These are phyloP conservation scores for Drosophila robusta DNA, from an alignment of 2,888 invertebrate species.

Conservation along the genomic window DNA sequence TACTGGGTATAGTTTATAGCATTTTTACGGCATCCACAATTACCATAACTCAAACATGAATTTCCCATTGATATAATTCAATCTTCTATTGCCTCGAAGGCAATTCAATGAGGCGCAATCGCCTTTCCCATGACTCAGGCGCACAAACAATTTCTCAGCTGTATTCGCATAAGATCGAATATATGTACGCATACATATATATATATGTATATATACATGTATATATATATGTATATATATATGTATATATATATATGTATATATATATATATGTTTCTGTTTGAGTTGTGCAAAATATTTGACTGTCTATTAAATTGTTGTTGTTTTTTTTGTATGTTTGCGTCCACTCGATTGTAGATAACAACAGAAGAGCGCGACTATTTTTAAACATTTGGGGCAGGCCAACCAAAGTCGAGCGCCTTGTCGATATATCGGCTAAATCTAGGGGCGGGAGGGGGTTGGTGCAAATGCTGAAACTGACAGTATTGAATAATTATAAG, in stretches of 20 bases:
- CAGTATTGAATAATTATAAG: slow-evolving; percentile 68
- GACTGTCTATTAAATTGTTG: slow-evolving; percentile 19
- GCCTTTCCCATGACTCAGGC: slow-evolving; percentile 65
- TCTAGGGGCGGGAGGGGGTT: slow-evolving; percentile 2
- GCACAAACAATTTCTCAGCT: slow-evolving; percentile 3
- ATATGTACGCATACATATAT: slow-evolving; percentile 6
- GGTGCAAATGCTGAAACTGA: slow-evolving; percentile 24
- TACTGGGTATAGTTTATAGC: slow-evolving; percentile 33
- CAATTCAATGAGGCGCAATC: slow-evolving; percentile 29
- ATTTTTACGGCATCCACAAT: slow-evolving; percentile 53
- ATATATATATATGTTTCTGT: not conserved
- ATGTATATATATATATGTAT: slow-evolving; percentile 2
- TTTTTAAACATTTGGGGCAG: slow-evolving; percentile 78
- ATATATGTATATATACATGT: not conserved
- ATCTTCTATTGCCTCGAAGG: slow-evolving; percentile 43
- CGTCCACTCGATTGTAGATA: slow-evolving; percentile 55
- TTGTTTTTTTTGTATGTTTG: slow-evolving; percentile 38
- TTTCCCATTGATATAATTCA: slow-evolving; percentile 55
- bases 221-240: slow-evolving; percentile 3
- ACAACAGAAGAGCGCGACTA: slow-evolving; percentile 63
- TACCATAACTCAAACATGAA: slow-evolving; percentile 57
- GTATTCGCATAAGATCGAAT: slow-evolving; percentile 5
- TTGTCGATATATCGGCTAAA: slow-evolving; percentile 61
- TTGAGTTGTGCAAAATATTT: slow-evolving; percentile 19
- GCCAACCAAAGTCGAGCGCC: slow-evolving; percentile 55